Evolutionary conservation across 2,888 invertebrate species (phyloP).

Genomic region (Orthosia cruda): DNA sequence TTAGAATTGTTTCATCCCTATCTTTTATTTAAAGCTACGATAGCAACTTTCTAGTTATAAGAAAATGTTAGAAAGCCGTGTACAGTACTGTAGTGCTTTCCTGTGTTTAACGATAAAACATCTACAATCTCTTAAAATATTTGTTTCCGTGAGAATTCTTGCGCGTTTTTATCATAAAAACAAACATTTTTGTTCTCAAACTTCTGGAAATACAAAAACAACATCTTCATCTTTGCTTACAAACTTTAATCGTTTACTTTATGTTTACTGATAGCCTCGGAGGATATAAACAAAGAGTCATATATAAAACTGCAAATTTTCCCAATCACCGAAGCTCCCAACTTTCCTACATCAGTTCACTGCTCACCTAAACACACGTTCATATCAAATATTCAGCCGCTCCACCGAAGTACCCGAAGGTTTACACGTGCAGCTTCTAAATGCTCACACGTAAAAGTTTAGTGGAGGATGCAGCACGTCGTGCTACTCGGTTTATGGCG

Average conservation of each 20-base stretch:
- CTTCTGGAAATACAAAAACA: neutral
- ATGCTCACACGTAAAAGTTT: constrained; percentile 62
- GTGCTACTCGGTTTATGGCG: constrained; percentile 54
- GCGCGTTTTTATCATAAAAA: neutral
- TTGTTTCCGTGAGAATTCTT: neutral
- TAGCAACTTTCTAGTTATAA: neutral
- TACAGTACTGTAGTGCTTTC: neutral
- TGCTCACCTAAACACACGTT: constrained; percentile 22
- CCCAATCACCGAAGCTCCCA: constrained; percentile 6
- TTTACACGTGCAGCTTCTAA: constrained; percentile 47
- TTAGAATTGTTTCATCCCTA: neutral
- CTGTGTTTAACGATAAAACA: neutral
- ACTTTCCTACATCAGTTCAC: neutral
- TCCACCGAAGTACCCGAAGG: constrained; percentile 35
- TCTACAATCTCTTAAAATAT: neutral
- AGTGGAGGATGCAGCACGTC: constrained; percentile 55
- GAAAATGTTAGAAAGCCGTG: neutral
- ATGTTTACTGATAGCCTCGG: too few species aligned
- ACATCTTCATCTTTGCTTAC: neutral
- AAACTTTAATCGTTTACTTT: neutral
- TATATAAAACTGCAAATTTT: neutral
- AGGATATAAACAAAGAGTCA: too few species aligned
- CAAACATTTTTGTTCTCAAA: neutral
- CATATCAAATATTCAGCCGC: constrained; percentile 56
- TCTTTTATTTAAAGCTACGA: neutral